Evolutionary conservation across 2,797 vertebrate genomes (phyloP).

Genomic region (Lemur catta): DNA sequence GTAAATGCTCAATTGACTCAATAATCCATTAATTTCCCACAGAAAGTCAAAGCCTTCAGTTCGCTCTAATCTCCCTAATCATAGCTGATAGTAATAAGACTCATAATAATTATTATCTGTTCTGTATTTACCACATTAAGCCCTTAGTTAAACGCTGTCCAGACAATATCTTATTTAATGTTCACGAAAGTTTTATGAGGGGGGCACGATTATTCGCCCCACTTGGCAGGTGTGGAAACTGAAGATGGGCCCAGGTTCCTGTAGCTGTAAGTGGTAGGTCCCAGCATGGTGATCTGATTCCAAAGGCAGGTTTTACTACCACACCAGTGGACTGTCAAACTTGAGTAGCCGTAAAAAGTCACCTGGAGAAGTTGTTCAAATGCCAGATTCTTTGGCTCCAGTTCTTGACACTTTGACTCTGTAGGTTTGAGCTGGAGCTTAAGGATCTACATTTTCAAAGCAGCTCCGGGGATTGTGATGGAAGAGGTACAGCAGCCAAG

Average conservation of each 20-base stretch:
- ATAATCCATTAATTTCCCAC: neutral
- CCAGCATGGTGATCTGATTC: neutral
- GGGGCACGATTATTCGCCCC: neutral
- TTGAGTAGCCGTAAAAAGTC: neutral
- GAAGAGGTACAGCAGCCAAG: neutral
- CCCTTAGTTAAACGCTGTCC: neutral
- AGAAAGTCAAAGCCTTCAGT: neutral
- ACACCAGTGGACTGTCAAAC: neutral
- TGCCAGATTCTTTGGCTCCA: neutral
- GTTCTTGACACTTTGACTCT: neutral
- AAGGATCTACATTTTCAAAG: neutral
- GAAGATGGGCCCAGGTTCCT: neutral
- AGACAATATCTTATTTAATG: neutral
- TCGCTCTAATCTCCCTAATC: neutral
- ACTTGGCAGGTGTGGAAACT: neutral
- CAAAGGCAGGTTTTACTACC: neutral
- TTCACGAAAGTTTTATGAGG: neutral
- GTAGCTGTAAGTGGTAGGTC: neutral
- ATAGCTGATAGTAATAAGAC: neutral
- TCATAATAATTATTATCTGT: neutral
- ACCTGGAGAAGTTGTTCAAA: neutral
- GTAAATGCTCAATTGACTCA: neutral
- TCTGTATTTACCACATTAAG: neutral
- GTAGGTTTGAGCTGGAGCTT: neutral
- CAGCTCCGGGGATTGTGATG: neutral